A percentile compares a stretch with the other conserved stretches of the same genome.
These are phyloP conservation scores for Xyliphius kryptos DNA, from an alignment of 2,113 vertebrate genomes.

Conservation along the genomic window DNA sequence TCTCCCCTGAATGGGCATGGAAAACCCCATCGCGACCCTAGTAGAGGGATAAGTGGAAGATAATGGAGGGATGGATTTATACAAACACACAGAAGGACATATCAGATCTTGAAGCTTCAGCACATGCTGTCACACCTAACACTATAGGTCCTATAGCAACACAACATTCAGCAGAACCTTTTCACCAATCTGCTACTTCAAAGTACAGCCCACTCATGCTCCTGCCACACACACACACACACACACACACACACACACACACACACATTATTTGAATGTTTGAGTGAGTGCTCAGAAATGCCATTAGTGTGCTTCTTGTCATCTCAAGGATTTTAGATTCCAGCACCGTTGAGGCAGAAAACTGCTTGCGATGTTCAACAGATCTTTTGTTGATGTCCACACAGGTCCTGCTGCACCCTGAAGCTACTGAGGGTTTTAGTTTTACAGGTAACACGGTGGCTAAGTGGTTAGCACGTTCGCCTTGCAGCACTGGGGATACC, in stretches of 20 bases:
- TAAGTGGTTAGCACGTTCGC: too few relatives aligned
- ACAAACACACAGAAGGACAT: slow-evolving; percentile 1
- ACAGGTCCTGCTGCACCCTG: neutral
- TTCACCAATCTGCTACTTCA: neutral
- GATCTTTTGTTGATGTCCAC: neutral
- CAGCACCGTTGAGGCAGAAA: neutral
- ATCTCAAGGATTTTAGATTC: slow-evolving; percentile 22
- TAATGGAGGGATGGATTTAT: too few relatives aligned
- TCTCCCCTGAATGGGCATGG: too few relatives aligned
- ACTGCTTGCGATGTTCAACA: neutral
- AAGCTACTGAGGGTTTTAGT: neutral
- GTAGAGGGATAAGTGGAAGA: too few relatives aligned
- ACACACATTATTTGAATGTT: too few relatives aligned
- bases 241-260: neutral
- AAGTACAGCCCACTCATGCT: slow-evolving; percentile 11
- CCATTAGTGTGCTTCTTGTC: slow-evolving; percentile 6
- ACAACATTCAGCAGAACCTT: too few relatives aligned
- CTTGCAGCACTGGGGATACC: too few relatives aligned
- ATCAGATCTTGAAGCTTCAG: too few relatives aligned
- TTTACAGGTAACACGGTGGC: too few relatives aligned
- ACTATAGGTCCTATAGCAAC: slow-evolving; percentile 9
- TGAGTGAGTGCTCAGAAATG: too few relatives aligned
- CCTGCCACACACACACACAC: neutral
- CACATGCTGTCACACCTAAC: slow-evolving; percentile 32
- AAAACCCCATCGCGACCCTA: too few relatives aligned